A percentile compares a stretch with the other conserved stretches of the same genome.
phyloP scores from a whole-genome alignment of 2,888 invertebrate species.

The Thysanoteuthis rhombus region DNA sequence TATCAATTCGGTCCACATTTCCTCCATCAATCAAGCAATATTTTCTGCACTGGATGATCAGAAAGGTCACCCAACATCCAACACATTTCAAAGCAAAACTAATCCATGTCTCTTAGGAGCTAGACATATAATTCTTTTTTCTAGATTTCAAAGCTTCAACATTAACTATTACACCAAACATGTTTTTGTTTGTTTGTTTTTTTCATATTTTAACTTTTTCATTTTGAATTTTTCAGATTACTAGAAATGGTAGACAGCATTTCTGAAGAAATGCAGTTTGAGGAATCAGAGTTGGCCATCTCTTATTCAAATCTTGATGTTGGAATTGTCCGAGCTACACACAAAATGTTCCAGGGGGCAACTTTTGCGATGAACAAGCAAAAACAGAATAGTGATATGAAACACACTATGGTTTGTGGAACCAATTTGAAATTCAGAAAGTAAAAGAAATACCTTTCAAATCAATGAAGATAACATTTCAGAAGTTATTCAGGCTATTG shows the following conservation, averaged over 20 bases:
- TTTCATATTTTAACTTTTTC: background rate
- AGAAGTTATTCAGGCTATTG: no score
- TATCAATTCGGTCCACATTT: no score
- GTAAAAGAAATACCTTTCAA: background rate
- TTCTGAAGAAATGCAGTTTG: background rate
- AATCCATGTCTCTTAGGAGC: no score
- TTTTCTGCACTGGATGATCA: no score
- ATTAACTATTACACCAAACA: background rate
- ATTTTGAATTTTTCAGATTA: background rate
- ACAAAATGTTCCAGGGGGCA: background rate
- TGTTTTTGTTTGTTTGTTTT: background rate
- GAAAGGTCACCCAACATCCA: no score
- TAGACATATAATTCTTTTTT: no score
- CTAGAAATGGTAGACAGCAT: background rate
- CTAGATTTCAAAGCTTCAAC: background rate
- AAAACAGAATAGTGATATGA: background rate
- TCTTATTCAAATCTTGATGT: background rate
- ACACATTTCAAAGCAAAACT: no score
- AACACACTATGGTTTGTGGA: background rate
- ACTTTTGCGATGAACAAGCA: background rate
- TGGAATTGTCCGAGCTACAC: background rate
- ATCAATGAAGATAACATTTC: no score
- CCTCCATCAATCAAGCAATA: no score
- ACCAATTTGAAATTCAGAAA: background rate
- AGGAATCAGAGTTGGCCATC: background rate